Conservation (phyloP, 2,888 invertebrate genomes). For the Drosophila barbarae region DNA sequence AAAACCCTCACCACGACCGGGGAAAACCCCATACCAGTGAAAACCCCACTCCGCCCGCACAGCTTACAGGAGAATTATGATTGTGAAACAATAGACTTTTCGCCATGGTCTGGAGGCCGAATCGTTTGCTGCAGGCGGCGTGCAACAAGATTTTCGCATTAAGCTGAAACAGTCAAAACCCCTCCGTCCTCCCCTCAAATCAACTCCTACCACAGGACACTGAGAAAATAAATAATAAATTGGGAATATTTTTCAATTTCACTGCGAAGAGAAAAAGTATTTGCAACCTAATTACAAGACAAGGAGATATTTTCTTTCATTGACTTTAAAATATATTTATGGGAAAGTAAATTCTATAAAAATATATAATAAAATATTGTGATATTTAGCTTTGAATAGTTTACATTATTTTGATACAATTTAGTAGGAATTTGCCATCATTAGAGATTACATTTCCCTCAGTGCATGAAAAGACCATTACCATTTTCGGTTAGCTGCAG, state of each 20-base stretch:
- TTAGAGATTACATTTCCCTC: not conserved
- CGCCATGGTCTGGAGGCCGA: constrained; percentile 33
- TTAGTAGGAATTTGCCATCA: not conserved
- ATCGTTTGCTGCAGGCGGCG: constrained; percentile 59
- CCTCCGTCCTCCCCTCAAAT: not conserved
- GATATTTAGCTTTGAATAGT: not conserved
- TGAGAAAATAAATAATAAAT: not conserved
- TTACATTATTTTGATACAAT: not conserved
- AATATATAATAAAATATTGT: too few species aligned
- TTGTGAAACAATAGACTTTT: constrained; percentile 75
- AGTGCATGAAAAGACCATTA: constrained; percentile 63
- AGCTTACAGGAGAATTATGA: constrained; percentile 75
- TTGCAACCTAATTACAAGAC: too few species aligned
- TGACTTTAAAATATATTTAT: not conserved
- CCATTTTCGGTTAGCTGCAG: constrained; percentile 68
- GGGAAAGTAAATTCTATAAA: too few species aligned
- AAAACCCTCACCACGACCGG: not conserved
- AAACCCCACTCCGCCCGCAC: constrained; percentile 5
- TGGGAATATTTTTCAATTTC: not conserved
- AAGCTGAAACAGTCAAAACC: constrained; percentile 46
- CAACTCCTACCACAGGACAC: not conserved
- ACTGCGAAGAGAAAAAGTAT: not conserved
- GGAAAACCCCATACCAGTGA: not conserved
- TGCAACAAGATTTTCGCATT: constrained; percentile 75
- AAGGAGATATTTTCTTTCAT: too few species aligned